Evolutionary conservation across 2,113 vertebrate genomes (phyloP).

Genomic region (Agapornis roseicollis): DNA sequence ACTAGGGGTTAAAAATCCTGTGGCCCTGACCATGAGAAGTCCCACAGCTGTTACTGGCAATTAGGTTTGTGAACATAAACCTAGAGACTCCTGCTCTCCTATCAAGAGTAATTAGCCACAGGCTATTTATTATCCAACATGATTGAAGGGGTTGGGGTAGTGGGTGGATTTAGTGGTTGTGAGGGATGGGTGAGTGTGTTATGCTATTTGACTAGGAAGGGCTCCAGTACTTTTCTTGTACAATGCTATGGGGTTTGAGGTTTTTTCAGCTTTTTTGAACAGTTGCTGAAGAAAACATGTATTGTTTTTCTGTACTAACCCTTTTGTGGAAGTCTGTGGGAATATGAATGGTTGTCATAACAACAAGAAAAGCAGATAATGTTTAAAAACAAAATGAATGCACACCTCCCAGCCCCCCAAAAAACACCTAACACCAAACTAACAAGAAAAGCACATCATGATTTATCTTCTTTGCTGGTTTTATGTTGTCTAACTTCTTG

Average conservation of each 20-base stretch:
- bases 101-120: neutral
- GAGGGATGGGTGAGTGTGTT: no score
- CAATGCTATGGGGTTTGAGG: neutral
- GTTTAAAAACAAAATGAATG: neutral
- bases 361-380: neutral
- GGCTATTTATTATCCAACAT: neutral
- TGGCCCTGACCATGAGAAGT: neutral
- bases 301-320: neutral
- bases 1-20: neutral
- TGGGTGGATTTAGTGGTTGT: neutral
- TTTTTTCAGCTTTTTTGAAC: neutral
- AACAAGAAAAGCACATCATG: neutral
- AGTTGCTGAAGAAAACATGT: neutral
- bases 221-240: neutral
- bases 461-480: neutral
- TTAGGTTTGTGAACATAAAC: neutral
- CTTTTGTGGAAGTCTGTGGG: neutral
- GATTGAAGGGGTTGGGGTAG: neutral
- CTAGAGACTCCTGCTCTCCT: neutral
- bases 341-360: conserved; percentile 20
- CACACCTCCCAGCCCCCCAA: neutral
- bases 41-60: neutral
- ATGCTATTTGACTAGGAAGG: neutral
- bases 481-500: neutral
- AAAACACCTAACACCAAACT: neutral